Conservation (phyloP, 1,140 invertebrate species). For the Acromyrmex echinatior region DNA sequence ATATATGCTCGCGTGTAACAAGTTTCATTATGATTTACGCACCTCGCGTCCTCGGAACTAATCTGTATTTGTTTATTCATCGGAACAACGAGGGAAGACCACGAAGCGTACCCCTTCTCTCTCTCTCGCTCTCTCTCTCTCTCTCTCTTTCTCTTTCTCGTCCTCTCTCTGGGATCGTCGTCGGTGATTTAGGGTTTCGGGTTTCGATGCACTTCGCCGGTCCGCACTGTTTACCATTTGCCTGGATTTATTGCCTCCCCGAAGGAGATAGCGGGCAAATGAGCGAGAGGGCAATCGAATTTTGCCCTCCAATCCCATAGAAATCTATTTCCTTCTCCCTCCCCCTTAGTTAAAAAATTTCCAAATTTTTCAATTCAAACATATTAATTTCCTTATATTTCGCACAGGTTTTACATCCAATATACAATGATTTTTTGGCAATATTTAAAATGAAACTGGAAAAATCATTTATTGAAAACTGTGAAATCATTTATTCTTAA, state of each 20-base stretch:
- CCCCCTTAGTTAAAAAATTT: background rate
- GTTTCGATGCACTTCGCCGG: slow-evolving; percentile 83
- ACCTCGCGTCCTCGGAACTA: slow-evolving; percentile 81
- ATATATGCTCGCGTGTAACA: slow-evolving; percentile 77
- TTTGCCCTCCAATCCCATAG: slow-evolving; percentile 75
- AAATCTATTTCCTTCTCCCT: slow-evolving; percentile 19
- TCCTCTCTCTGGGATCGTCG: slow-evolving; percentile 59
- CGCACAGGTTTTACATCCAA: background rate
- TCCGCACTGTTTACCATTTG: slow-evolving; percentile 82
- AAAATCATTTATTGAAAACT: too few relatives aligned
- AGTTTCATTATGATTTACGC: slow-evolving; percentile 86
- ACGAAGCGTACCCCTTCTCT: slow-evolving; percentile 68
- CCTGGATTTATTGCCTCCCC: slow-evolving; percentile 83
- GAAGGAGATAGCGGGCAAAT: slow-evolving; percentile 70
- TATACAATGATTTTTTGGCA: background rate
- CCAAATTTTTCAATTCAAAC: background rate
- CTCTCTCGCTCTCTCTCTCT: background rate
- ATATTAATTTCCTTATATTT: background rate
- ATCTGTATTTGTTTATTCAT: slow-evolving; percentile 87
- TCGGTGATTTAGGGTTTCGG: slow-evolving; percentile 86
- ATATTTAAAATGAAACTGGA: too few relatives aligned
- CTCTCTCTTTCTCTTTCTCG: slow-evolving; percentile 62
- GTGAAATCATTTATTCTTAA: too few relatives aligned
- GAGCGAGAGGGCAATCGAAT: slow-evolving; percentile 77
- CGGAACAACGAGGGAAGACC: slow-evolving; percentile 80